A percentile compares a stretch with the other conserved stretches of the same genome.
These are phyloP conservation scores for Tortricodes alternella DNA, from an alignment of 2,888 invertebrate species.

Conservation along the genomic window DNA sequence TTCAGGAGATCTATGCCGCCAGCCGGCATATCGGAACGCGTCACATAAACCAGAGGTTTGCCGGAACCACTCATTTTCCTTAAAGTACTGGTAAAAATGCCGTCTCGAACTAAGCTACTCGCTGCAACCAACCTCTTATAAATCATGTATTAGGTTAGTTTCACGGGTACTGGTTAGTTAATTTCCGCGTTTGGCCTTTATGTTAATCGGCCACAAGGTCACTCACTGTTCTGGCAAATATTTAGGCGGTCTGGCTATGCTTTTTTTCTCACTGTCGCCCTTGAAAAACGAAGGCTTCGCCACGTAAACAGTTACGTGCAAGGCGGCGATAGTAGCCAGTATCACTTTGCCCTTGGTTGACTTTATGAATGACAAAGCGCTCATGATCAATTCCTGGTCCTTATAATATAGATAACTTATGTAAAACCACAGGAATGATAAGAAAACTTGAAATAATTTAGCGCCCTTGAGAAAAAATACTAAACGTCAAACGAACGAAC, in stretches of 20 bases:
- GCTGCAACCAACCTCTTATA: slow-evolving; percentile 50
- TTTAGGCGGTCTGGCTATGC: slow-evolving; percentile 55
- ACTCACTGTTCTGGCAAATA: slow-evolving; percentile 65
- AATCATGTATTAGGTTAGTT: slow-evolving; percentile 52
- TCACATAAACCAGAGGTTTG: slow-evolving; percentile 84
- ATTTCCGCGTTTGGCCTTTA: slow-evolving; percentile 42
- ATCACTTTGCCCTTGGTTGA: slow-evolving; percentile 72
- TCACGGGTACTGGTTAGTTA: slow-evolving; percentile 32
- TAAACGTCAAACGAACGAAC: slow-evolving; percentile 7
- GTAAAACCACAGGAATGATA: slow-evolving; percentile 16
- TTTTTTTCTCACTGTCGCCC: slow-evolving; percentile 48
- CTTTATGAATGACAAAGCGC: slow-evolving; percentile 61
- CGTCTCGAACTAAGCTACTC: slow-evolving; percentile 44
- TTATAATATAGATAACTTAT: slow-evolving; percentile 9
- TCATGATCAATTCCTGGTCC: slow-evolving; percentile 49
- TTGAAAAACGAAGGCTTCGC: slow-evolving; percentile 75
- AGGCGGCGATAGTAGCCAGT: slow-evolving; percentile 63
- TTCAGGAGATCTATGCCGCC: slow-evolving; percentile 83
- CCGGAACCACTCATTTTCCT: slow-evolving; percentile 60
- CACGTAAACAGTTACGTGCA: slow-evolving; percentile 68
- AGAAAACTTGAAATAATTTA: neutral
- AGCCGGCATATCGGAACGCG: slow-evolving; percentile 85
- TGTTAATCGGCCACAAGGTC: slow-evolving; percentile 46
- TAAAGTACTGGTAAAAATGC: slow-evolving; percentile 35
- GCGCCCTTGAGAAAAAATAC: slow-evolving; percentile 14